Evolutionary conservation across 2,797 vertebrate species (phyloP), one percentile per base, ranked within the genome.

Genomic region (Lates japonicus): DNA sequence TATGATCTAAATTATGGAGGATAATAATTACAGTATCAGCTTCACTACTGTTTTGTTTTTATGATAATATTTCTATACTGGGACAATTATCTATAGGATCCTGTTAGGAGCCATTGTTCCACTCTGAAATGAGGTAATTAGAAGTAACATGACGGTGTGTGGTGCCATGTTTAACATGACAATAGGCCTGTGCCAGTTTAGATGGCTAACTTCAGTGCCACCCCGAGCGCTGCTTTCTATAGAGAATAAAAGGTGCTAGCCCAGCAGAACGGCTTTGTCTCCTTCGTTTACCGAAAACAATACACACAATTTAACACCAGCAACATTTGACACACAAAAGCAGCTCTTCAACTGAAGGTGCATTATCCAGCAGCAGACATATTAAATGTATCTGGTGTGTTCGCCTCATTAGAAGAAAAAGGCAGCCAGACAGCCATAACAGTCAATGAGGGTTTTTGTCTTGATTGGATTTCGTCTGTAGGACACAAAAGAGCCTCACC

Each of bases 401-500:
- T 97, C 86, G 90, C 89, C 86, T 93, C 92, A 94, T 94, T 93
- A 94, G 90, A 93, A 93, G 78, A 88, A 94, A 94, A 90, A 95
- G 94, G 95, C 94, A 95, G 94, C 82, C 95, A 96, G 96, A 96
- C 96, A 96, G 97, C 97, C 96, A 95, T 96, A 97, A 97, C 96
- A 97, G 96, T 97, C 97, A 97, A 97, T 97, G 96, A 96, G 95
- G 96, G 95, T 95, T 97, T 97, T 97, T 96, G 87, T 90, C 97
- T 98, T 98, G 96, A 98, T 98, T 98, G 97, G 97, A 98, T 98
- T 98, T 99, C 96, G 89, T 98, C 97, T 97, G 96, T 84, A 92
- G 95, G 96, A 97, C 96, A 99, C 97, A 99, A 98, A 99, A 97
- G 97, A 97, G 96, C 96, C 96, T 96, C 96, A 92, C 96, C 97